Base-by-base conservation (phyloP, 1,140 invertebrate species). In the Drosophila sproati region DNA sequence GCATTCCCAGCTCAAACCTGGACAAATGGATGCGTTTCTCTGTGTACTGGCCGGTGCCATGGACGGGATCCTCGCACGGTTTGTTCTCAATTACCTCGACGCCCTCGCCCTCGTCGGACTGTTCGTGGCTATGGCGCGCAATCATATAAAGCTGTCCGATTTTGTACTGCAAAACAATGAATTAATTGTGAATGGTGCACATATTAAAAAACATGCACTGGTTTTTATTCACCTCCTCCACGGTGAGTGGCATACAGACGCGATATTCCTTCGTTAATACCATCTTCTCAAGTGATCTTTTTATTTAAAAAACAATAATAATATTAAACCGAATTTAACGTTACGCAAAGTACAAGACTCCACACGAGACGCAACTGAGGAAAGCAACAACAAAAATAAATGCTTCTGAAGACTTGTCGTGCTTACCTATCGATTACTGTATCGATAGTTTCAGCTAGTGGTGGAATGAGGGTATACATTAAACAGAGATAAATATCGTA, bases 61-160 rank as follows among this genome's bases (percentile, higher is more conserved):
- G 95, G 28, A 94, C 93, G 31, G 95, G 94, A 94, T 98, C 96
- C 75, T 95, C 95, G 83, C 96, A 96, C 48, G 96, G 94, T 67
- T 95, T 94, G 93, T 98, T 98, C 61, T 96, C 96, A 12, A 98
- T 94, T 1, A 98, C 97, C 93, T 98, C 97, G 3, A 98, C 97
- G n/a, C 97, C 97, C 93, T 98, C 97, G 5, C 97, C 97, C 62
- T 95, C 95, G 78, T 96, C 96, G 6, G 97, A 98, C 87, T 98
- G 97, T 87, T 98, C 97, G 86, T 96, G 95, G 92, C 97, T 98
- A 87, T 98, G 98, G 68, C 97, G 95, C 4, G 97, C 97, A 85
- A 98, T 98, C 98, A 98, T 98, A 93, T 98, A 98, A 56, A 98
- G 94, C 86, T 98, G 98, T 0, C 97, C 98, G 91, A 98, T 96